These are phyloP conservation scores for Lathamus discolor DNA, from an alignment of 2,113 vertebrate genomes.

Conservation along the genomic window DNA sequence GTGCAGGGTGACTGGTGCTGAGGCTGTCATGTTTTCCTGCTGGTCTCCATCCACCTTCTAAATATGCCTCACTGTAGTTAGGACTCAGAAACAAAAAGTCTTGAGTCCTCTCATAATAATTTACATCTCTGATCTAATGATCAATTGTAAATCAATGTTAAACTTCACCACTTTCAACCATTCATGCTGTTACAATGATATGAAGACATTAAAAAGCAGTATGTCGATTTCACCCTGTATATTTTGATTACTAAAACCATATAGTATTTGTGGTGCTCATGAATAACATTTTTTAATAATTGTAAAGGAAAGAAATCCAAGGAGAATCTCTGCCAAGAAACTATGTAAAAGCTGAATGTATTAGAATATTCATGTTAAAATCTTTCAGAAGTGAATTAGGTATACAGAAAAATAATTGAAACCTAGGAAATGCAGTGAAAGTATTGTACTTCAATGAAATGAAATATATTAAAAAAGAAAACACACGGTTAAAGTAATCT, in stretches of 20 bases:
- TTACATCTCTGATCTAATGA: background rate
- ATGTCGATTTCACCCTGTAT: background rate
- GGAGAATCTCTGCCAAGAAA: background rate
- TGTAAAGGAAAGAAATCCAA: background rate
- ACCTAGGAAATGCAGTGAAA: background rate
- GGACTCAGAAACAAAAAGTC: background rate
- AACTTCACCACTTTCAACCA: background rate
- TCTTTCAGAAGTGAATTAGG: conserved; percentile 6
- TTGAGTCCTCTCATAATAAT: background rate
- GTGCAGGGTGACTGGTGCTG: background rate
- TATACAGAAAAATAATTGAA: conserved; percentile 12
- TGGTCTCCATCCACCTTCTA: background rate
- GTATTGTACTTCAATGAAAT: background rate
- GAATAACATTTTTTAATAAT: background rate
- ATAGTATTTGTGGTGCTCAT: background rate
- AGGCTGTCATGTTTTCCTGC: background rate
- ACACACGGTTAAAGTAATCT: background rate
- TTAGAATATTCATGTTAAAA: background rate
- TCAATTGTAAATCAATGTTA: background rate
- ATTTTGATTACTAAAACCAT: background rate
- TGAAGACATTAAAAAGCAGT: background rate
- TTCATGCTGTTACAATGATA: background rate
- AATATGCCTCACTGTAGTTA: background rate
- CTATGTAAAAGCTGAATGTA: background rate
- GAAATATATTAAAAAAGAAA: conserved; percentile 5